Conservation (phyloP, 2,797 vertebrate genomes). For the Tarsius wallacei region DNA sequence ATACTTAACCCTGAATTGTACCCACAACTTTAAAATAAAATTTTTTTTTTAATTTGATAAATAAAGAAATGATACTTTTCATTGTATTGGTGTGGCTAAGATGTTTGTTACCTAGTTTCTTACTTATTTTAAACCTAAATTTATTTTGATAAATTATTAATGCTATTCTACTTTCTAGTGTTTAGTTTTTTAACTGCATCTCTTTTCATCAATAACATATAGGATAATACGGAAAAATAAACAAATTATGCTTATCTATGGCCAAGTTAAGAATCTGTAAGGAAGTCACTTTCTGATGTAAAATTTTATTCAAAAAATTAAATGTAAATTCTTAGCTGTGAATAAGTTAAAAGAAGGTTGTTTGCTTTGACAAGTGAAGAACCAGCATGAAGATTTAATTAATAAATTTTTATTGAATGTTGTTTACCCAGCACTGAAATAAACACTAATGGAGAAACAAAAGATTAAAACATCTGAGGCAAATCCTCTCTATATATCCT, state of each 20-base stretch:
- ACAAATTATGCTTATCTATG: not conserved
- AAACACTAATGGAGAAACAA: not conserved
- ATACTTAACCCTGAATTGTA: no score
- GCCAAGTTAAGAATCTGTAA: not conserved
- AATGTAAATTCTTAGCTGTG: not conserved
- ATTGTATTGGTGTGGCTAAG: not conserved
- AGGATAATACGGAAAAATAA: not conserved
- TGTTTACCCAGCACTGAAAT: not conserved
- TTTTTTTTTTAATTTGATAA: no score
- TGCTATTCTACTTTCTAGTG: not conserved
- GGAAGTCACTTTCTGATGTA: not conserved
- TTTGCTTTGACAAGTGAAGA: slow-evolving; percentile 16
- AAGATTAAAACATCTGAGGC: not conserved
- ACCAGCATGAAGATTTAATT: not conserved
- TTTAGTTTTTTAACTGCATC: not conserved
- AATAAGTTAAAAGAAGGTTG: slow-evolving; percentile 13
- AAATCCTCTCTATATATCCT: not conserved
- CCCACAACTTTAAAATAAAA: no score
- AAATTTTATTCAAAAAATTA: slow-evolving; percentile 1
- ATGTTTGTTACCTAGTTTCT: not conserved
- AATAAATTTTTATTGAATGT: not conserved
- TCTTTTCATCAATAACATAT: not conserved
- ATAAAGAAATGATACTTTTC: no score
- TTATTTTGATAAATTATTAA: not conserved
- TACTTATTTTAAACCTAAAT: not conserved